A percentile compares a stretch with the other conserved stretches of the same genome.
Conservation (phyloP, 1,140 invertebrate genomes). For the Monomorium pharaonis region DNA sequence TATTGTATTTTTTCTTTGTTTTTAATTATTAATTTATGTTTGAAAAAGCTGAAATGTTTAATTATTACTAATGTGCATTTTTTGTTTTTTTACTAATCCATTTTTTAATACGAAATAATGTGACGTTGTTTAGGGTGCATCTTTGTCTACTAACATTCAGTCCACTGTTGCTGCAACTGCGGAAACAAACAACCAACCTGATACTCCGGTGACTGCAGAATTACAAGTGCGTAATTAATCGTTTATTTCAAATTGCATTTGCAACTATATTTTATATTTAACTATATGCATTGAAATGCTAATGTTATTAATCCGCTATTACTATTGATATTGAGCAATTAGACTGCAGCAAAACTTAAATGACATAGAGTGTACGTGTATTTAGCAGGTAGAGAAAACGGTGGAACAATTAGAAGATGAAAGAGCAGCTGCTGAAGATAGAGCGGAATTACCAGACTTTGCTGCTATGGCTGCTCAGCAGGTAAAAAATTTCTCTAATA, state of each 20-base stretch:
- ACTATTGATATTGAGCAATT: background rate
- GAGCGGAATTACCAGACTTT: constrained; percentile 84
- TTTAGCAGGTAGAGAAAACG: constrained; percentile 82
- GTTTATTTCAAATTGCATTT: background rate
- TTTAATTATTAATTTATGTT: background rate
- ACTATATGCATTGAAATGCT: background rate
- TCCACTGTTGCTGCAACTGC: constrained; percentile 31
- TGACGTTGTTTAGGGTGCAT: constrained; percentile 44
- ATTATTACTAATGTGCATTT: background rate
- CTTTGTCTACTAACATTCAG: constrained; percentile 55
- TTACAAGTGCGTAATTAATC: constrained; percentile 77
- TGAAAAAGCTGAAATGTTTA: background rate
- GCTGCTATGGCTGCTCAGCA: constrained; percentile 85
- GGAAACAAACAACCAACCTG: constrained; percentile 21
- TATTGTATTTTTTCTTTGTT: background rate
- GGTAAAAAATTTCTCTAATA: constrained; percentile 79
- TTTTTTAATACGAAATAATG: background rate
- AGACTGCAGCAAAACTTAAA: background rate
- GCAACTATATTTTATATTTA: background rate
- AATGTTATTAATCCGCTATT: background rate
- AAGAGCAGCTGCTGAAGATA: constrained; percentile 82
- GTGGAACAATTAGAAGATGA: constrained; percentile 84
- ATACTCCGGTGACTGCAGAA: constrained; percentile 30
- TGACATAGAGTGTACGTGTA: constrained; percentile 46
- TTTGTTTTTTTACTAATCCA: background rate